These are phyloP conservation scores for Eulemur rufifrons DNA, from an alignment of 2,113 vertebrate species.

Conservation along the genomic window DNA sequence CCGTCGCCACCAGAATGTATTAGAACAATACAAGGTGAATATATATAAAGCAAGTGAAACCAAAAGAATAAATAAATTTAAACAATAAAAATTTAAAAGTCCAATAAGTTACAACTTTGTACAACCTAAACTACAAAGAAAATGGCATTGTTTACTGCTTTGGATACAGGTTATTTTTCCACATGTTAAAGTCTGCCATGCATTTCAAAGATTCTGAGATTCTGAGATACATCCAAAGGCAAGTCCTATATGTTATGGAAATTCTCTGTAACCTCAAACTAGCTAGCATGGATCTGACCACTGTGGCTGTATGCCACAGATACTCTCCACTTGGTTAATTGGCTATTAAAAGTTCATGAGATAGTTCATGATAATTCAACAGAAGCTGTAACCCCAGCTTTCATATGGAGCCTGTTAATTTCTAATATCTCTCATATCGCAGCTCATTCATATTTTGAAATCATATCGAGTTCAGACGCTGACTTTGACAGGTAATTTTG, in stretches of 20 bases:
- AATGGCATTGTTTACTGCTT: background rate
- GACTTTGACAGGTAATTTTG: background rate
- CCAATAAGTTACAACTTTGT: background rate
- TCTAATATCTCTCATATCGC: background rate
- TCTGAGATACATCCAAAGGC: background rate
- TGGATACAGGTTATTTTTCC: background rate
- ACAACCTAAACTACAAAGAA: background rate
- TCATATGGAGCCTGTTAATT: background rate
- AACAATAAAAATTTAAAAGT: background rate
- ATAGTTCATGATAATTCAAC: background rate
- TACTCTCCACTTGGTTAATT: background rate
- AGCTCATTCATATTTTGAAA: background rate
- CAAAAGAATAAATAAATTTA: background rate
- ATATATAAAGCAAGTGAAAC: background rate
- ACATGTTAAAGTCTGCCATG: background rate
- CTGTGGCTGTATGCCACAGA: too few relatives aligned
- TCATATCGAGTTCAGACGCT: background rate
- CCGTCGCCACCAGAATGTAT: background rate
- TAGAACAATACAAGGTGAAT: background rate
- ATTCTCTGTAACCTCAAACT: background rate
- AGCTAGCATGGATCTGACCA: background rate
- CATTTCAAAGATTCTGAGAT: background rate
- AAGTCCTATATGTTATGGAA: background rate
- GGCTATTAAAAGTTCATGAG: background rate
- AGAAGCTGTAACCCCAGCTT: background rate